Percentiles rank a stretch among this genome's conserved stretches.
These are phyloP conservation scores for Myodes glareolus DNA, from an alignment of 2,113 vertebrate genomes.

Conservation along the genomic window DNA sequence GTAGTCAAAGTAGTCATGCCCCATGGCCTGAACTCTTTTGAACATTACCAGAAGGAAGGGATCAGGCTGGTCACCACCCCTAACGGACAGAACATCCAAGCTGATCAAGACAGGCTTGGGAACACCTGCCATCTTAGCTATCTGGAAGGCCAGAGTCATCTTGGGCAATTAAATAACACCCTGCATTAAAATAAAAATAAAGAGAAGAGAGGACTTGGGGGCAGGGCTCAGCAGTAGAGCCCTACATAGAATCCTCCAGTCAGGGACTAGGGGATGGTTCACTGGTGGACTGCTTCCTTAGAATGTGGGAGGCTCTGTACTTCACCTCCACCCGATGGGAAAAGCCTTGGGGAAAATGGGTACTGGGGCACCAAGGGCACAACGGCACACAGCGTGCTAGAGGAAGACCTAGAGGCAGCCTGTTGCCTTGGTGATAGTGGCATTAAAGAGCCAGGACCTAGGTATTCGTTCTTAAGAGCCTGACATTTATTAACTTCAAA, in stretches of 20 bases:
- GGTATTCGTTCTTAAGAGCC: background rate
- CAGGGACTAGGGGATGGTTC: background rate
- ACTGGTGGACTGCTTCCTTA: background rate
- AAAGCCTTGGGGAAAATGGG: background rate
- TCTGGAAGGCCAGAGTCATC: background rate
- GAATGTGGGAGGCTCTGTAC: background rate
- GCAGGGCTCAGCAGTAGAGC: background rate
- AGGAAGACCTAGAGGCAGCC: background rate
- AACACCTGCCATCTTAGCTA: background rate
- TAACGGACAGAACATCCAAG: background rate
- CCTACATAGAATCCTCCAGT: background rate
- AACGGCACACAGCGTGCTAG: no score
- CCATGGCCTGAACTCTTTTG: background rate
- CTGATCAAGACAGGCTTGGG: background rate
- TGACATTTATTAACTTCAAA: slow-evolving; percentile 55
- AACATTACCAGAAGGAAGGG: background rate
- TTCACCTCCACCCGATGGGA: background rate
- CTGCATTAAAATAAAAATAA: background rate
- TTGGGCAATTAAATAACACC: background rate
- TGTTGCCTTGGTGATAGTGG: accelerated
- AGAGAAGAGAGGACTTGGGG: background rate
- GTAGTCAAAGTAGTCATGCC: background rate
- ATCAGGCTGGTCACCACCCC: background rate
- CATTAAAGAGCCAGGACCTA: accelerated
- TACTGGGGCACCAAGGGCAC: background rate